phyloP scores from a whole-genome alignment of 1,140 invertebrate genomes.

The Myzus persicae region DNA sequence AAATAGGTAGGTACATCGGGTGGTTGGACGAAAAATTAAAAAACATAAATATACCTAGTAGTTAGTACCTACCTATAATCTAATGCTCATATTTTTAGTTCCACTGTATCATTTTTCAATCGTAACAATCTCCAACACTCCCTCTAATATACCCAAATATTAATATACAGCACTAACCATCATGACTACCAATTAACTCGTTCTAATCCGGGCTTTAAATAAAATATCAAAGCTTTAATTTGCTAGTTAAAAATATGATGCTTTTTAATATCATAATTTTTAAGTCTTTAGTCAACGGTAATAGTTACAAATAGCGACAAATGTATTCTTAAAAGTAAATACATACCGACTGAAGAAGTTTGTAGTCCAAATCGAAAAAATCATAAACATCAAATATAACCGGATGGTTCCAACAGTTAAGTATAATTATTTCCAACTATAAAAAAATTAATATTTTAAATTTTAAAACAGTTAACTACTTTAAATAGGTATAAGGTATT shows the following conservation, averaged over 20 bases:
- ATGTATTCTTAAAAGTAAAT: background rate
- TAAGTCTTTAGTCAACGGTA: background rate
- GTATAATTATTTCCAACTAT: slow-evolving; percentile 17
- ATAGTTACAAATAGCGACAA: background rate
- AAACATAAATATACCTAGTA: background rate
- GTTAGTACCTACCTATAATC: no score
- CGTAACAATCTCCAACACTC: background rate
- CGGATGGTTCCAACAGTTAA: slow-evolving; percentile 43
- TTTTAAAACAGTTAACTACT: background rate
- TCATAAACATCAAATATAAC: slow-evolving; percentile 24
- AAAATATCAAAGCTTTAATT: background rate
- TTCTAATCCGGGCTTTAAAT: background rate
- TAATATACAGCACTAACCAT: background rate
- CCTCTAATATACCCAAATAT: background rate
- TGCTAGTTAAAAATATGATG: background rate
- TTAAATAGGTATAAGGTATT: background rate
- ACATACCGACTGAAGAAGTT: slow-evolving; percentile 36
- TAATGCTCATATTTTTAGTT: background rate
- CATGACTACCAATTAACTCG: background rate
- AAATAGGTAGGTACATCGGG: no score
- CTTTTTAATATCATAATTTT: background rate
- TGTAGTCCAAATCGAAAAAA: slow-evolving; percentile 38
- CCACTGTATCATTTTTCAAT: background rate
- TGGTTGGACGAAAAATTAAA: background rate
- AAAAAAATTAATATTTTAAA: background rate